Percentiles rank a stretch among this genome's conserved stretches.
These are phyloP conservation scores for Natrix natrix DNA, from an alignment of 2,797 vertebrate species.

Conservation along the genomic window DNA sequence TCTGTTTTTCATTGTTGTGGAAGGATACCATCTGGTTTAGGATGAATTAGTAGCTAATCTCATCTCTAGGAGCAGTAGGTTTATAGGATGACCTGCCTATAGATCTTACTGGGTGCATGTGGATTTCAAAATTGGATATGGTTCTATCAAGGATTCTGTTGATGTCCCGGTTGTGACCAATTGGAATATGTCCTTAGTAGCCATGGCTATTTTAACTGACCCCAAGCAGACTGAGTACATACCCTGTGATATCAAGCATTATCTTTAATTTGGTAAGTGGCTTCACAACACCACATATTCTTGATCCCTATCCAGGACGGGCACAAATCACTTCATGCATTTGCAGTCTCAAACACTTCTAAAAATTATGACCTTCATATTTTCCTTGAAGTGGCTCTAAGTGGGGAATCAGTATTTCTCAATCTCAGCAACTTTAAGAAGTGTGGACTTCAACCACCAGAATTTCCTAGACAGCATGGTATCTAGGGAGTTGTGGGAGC, in stretches of 20 bases:
- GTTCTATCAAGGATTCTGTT: background rate
- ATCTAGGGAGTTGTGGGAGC: background rate
- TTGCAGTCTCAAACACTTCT: background rate
- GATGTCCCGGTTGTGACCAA: background rate
- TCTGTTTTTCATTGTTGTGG: background rate
- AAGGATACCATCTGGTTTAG: background rate
- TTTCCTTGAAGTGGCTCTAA: background rate
- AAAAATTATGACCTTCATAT: background rate
- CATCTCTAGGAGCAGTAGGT: background rate
- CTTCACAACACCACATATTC: background rate
- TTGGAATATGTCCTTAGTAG: background rate
- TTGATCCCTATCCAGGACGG: background rate
- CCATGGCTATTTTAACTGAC: background rate
- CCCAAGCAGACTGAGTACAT: background rate
- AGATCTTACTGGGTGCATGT: background rate
- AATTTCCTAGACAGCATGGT: background rate
- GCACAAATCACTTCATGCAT: background rate
- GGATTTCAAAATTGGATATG: background rate
- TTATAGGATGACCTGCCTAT: background rate
- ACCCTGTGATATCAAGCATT: background rate
- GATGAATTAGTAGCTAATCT: background rate
- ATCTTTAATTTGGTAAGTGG: background rate
- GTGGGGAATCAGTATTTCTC: background rate
- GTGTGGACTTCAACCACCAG: background rate
- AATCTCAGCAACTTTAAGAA: background rate